These are phyloP conservation scores for Nesoenas mayeri DNA, from an alignment of 2,113 vertebrate species.

Conservation along the genomic window DNA sequence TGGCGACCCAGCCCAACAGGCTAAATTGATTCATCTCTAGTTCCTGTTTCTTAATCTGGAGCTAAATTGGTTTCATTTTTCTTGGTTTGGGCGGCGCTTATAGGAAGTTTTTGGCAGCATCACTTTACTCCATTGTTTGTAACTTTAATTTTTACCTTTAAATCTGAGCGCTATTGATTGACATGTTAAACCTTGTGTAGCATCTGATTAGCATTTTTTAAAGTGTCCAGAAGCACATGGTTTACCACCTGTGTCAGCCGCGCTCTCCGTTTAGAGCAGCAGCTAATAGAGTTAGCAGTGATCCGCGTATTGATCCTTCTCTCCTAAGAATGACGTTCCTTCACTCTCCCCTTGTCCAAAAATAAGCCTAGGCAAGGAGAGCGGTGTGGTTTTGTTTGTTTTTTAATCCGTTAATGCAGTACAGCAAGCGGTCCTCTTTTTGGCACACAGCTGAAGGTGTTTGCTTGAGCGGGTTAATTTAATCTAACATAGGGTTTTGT, in stretches of 20 bases:
- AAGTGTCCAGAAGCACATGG: constrained; percentile 64
- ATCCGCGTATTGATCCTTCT: constrained; percentile 51
- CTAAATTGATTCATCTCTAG: constrained; percentile 86
- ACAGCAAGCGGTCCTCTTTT: background rate
- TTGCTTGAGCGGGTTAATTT: constrained; percentile 26
- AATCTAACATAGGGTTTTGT: background rate
- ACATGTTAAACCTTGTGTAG: constrained; percentile 39
- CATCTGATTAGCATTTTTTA: constrained; percentile 67
- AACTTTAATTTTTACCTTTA: constrained; percentile 71
- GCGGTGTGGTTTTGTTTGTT: background rate
- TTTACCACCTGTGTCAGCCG: constrained; percentile 60
- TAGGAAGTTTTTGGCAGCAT: constrained; percentile 75
- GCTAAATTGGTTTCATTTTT: constrained; percentile 91
- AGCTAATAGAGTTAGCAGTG: constrained; percentile 58
- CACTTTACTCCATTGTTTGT: constrained; percentile 71
- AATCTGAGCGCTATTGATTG: constrained; percentile 63
- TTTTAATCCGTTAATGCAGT: constrained; percentile 48
- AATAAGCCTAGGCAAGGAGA: constrained; percentile 30
- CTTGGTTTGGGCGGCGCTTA: constrained; percentile 76
- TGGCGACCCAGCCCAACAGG: constrained; percentile 76
- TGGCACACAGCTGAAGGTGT: background rate
- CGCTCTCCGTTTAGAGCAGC: constrained; percentile 35
- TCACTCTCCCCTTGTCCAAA: constrained; percentile 56
- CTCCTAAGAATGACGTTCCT: constrained; percentile 28
- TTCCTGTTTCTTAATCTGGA: constrained; percentile 88